A percentile compares a stretch with the other conserved stretches of the same genome.
Conservation (phyloP, 2,888 invertebrate species). For the Tenthredo livida region DNA sequence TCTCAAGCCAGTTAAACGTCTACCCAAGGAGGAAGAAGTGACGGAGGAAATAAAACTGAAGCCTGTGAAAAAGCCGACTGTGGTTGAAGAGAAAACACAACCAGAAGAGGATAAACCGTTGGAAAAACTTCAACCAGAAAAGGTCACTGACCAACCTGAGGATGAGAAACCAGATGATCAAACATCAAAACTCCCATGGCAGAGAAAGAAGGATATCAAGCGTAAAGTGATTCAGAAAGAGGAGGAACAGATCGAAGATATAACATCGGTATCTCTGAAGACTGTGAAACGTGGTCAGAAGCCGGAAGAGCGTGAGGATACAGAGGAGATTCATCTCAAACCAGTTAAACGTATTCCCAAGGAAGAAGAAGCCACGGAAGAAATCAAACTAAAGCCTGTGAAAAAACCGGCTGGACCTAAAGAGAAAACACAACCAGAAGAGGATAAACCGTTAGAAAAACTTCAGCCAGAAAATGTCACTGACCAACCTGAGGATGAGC, state of each 20-base stretch:
- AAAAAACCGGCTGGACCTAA: constrained; percentile 61
- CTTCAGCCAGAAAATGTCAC: constrained; percentile 61
- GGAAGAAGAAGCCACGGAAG: constrained; percentile 76
- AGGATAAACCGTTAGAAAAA: constrained; percentile 55
- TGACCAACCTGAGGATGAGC: constrained; percentile 59
- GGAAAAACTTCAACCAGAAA: constrained; percentile 48
- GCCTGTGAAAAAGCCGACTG: constrained; percentile 65
- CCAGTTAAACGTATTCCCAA: constrained; percentile 62
- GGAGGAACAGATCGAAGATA: constrained; percentile 64
- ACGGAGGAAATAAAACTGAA: constrained; percentile 75
- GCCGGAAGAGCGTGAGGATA: constrained; percentile 60
- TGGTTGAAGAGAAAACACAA: constrained; percentile 52
- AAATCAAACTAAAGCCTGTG: constrained; percentile 69
- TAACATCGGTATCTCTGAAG: constrained; percentile 56
- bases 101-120: constrained; percentile 47
- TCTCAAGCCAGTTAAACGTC: constrained; percentile 61
- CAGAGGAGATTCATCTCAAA: constrained; percentile 76
- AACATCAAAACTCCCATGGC: constrained; percentile 56
- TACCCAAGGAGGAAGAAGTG: constrained; percentile 72
- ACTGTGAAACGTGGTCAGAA: constrained; percentile 55
- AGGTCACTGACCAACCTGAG: constrained; percentile 54
- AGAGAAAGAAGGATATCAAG: constrained; percentile 58
- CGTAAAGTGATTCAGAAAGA: constrained; percentile 62
- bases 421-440: constrained; percentile 56
- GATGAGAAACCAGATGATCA: constrained; percentile 51